These are phyloP conservation scores for Bolinopsis microptera DNA, from an alignment of 37 sponge, comb jelly and placozoan genomes.

Conservation along the genomic window DNA sequence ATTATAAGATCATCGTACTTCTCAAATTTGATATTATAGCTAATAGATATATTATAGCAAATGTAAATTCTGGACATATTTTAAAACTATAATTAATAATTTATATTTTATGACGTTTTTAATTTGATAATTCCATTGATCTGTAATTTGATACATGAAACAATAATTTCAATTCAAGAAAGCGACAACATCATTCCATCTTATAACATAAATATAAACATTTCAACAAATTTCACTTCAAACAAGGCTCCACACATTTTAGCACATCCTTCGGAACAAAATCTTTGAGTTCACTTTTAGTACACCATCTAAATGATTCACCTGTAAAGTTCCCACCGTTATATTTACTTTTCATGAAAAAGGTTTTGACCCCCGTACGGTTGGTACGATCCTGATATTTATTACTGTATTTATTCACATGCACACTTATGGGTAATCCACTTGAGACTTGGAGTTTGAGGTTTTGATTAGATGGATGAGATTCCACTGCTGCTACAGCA, in stretches of 20 bases:
- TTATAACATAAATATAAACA: too few relatives aligned
- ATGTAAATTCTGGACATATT: too few relatives aligned
- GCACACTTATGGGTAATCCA: conserved; percentile 27
- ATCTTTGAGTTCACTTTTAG: conserved; percentile 12
- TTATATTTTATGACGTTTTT: too few relatives aligned
- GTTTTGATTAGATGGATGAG: background rate
- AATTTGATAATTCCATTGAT: too few relatives aligned
- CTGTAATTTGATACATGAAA: too few relatives aligned
- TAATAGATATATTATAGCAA: too few relatives aligned
- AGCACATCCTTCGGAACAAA: background rate
- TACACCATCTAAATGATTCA: background rate
- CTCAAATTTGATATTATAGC: too few relatives aligned
- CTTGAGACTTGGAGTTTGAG: background rate
- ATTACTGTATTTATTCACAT: conserved; percentile 52
- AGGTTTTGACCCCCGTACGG: conserved; percentile 6
- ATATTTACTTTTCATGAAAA: conserved; percentile 7
- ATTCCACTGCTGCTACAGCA: background rate
- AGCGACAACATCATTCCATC: too few relatives aligned
- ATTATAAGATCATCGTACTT: too few relatives aligned
- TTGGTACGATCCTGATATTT: conserved; percentile 16
- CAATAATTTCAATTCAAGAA: too few relatives aligned
- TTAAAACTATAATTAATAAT: too few relatives aligned
- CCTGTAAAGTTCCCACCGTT: background rate
- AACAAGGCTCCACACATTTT: conserved; percentile 46
- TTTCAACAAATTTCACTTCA: background rate